Percentiles rank a stretch among this genome's conserved stretches.
Conservation (phyloP, 2,888 invertebrate species). For the Heteromyza rotundicornis region DNA sequence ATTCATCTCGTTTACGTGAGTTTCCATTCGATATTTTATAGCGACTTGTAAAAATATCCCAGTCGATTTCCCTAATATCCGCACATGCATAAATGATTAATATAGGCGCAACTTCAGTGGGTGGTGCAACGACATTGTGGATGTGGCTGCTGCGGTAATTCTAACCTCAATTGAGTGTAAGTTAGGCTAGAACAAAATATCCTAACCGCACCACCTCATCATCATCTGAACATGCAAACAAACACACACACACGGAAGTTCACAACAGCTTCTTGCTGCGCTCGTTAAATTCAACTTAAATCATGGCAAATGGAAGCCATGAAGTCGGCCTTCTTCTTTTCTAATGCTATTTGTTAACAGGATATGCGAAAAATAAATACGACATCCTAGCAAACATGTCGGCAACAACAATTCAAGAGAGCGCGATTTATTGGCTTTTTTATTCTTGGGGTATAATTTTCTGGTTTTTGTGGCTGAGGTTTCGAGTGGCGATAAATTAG, state of each 20-base stretch:
- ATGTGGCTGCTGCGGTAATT: too few species aligned
- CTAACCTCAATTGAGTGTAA: too few species aligned
- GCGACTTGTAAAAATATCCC: too few species aligned
- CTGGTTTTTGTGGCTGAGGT: not conserved
- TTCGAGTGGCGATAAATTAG: not conserved
- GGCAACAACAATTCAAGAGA: not conserved
- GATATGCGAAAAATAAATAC: not conserved
- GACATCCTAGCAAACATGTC: not conserved
- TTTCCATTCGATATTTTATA: too few species aligned
- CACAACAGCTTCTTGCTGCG: not conserved
- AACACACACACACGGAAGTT: not conserved
- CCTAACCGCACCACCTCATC: too few species aligned
- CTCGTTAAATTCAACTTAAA: not conserved
- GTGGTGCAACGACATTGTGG: too few species aligned
- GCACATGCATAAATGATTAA: not conserved
- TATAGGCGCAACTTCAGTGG: not conserved
- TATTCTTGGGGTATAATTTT: not conserved
- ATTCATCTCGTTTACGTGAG: too few species aligned
- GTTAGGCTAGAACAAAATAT: too few species aligned
- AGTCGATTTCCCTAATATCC: not conserved
- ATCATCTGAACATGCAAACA: not conserved
- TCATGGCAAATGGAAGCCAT: too few species aligned
- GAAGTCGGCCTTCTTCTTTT: too few species aligned
- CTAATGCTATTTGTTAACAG: too few species aligned
- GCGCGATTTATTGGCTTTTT: not conserved